Percentiles rank a stretch among this genome's conserved stretches.
These are phyloP conservation scores for Aphis gossypii DNA, from an alignment of 1,140 invertebrate species.

Conservation along the genomic window DNA sequence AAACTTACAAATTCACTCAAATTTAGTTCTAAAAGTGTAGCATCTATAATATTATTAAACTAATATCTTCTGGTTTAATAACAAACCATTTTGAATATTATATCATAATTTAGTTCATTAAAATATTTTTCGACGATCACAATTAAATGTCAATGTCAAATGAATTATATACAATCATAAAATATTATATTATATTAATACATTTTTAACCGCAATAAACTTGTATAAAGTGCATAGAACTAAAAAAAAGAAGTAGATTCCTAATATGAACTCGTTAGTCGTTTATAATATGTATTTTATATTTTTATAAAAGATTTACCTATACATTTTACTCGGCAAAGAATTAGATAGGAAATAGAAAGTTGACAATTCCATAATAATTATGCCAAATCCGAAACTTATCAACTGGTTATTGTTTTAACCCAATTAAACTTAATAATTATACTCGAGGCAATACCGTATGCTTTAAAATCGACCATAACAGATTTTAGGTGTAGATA, in stretches of 20 bases:
- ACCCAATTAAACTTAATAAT: background rate
- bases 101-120: background rate
- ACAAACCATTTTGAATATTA: background rate
- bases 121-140: background rate
- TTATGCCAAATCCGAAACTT: background rate
- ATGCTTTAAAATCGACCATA: background rate
- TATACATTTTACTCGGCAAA: background rate
- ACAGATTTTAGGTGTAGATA: background rate
- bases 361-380: background rate
- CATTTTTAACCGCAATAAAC: background rate
- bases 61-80: background rate
- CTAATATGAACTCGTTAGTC: background rate
- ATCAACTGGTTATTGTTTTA: background rate
- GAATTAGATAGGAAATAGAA: background rate
- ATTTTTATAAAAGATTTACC: background rate
- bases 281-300: background rate
- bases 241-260: background rate
- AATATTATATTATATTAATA: background rate
- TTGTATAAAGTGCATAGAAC: background rate
- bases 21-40: background rate
- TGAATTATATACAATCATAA: background rate
- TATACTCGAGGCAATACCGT: background rate
- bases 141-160: background rate
- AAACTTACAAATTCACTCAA: background rate
- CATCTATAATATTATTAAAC: background rate